phyloP scores from a whole-genome alignment of 2,888 invertebrate species.

The Acleris emargana region DNA sequence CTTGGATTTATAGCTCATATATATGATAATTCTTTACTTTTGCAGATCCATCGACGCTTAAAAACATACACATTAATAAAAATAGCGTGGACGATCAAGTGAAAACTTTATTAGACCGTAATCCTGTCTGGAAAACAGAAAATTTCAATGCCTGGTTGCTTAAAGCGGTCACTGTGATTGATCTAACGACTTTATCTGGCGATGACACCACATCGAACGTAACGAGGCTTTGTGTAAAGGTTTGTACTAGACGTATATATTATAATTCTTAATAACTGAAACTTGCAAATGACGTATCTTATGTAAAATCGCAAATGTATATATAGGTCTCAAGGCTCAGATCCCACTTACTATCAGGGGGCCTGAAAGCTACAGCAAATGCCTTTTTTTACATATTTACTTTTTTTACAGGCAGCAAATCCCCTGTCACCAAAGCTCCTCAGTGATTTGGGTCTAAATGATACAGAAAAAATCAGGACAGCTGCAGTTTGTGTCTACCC shows the following conservation, averaged over 20 bases:
- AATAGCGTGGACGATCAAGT: slow-evolving; percentile 64
- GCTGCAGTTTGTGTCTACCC: slow-evolving; percentile 99
- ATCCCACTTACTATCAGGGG: not conserved
- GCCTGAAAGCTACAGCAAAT: too few relatives aligned
- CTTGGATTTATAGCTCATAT: not conserved
- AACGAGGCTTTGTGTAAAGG: slow-evolving; percentile 91
- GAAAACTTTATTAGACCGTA: slow-evolving; percentile 51
- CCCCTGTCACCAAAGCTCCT: slow-evolving; percentile 67
- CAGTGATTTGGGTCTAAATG: slow-evolving; percentile 56
- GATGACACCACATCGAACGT: slow-evolving; percentile 92
- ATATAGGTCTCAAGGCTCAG: too few relatives aligned
- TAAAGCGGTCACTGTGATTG: slow-evolving; percentile 92
- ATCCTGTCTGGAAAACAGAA: slow-evolving; percentile 64
- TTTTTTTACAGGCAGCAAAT: slow-evolving; percentile 76
- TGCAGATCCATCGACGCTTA: slow-evolving; percentile 52
- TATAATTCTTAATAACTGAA: not conserved
- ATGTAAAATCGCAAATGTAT: too few relatives aligned
- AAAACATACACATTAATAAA: slow-evolving; percentile 61
- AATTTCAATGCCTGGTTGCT: slow-evolving; percentile 90
- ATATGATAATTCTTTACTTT: slow-evolving; percentile 22
- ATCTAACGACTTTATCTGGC: slow-evolving; percentile 96
- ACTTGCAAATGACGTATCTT: too few relatives aligned
- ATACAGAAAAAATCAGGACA: slow-evolving; percentile 80
- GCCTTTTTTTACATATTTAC: not conserved
- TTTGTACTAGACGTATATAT: slow-evolving; percentile 56